These are phyloP conservation scores for Dichetophora obliterata DNA, from an alignment of 2,888 invertebrate species.

Conservation along the genomic window DNA sequence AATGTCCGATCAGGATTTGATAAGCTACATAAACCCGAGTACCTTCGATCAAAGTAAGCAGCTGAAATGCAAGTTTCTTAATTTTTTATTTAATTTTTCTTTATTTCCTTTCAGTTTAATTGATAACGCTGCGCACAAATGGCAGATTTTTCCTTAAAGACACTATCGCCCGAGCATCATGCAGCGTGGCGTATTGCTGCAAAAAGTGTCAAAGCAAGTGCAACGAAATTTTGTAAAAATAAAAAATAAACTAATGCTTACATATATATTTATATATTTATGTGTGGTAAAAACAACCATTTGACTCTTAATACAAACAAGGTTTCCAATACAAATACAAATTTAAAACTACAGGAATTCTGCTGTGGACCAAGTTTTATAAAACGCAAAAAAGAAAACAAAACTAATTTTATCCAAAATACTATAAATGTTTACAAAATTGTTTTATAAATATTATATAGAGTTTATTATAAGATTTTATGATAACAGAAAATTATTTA, in stretches of 20 bases:
- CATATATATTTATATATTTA: too few relatives aligned
- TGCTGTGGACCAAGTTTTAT: slow-evolving; percentile 30
- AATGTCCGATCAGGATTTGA: slow-evolving; percentile 89
- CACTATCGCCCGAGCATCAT: neutral
- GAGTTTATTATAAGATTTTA: neutral
- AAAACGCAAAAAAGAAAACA: neutral
- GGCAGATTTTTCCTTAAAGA: too few relatives aligned
- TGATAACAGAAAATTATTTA: slow-evolving; percentile 12
- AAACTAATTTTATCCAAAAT: too few relatives aligned
- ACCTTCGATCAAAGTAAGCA: slow-evolving; percentile 87
- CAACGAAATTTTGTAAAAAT: neutral
- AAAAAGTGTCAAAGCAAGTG: neutral
- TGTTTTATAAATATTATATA: neutral
- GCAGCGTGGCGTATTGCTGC: neutral
- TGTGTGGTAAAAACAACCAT: neutral
- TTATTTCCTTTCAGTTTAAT: slow-evolving; percentile 31
- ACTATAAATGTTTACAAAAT: neutral
- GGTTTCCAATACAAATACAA: slow-evolving; percentile 19
- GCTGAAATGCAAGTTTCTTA: neutral
- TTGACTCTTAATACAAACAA: slow-evolving; percentile 6
- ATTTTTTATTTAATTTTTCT: slow-evolving; percentile 34
- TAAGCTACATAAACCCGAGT: slow-evolving; percentile 90
- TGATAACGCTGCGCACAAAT: slow-evolving; percentile 10
- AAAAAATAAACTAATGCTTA: slow-evolving; percentile 17
- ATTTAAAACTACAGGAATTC: slow-evolving; percentile 20